A percentile compares a stretch with the other conserved stretches of the same genome.
These are phyloP conservation scores for Aporophyla nigra DNA, from an alignment of 2,888 invertebrate species.

Conservation along the genomic window DNA sequence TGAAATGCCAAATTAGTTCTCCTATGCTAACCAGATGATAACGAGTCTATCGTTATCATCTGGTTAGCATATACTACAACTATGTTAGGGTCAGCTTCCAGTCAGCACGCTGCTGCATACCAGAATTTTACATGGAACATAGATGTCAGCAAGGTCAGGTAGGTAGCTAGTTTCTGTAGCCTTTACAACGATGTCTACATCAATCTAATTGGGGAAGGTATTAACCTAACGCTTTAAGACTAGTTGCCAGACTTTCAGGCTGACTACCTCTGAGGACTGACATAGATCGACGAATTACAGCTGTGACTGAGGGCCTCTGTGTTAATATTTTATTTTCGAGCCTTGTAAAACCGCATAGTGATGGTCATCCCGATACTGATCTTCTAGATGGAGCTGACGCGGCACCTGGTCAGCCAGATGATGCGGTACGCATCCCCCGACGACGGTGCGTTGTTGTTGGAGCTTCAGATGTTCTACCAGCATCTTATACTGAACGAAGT, in stretches of 20 bases:
- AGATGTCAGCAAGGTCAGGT: too few relatives aligned
- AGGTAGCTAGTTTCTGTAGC: too few relatives aligned
- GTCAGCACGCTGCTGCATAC: not conserved
- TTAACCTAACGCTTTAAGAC: not conserved
- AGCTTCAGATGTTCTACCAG: slow-evolving; percentile 58
- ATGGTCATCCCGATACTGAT: not conserved
- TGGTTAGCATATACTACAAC: not conserved
- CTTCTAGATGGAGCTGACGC: slow-evolving; percentile 51
- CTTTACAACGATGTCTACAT: not conserved
- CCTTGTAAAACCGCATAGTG: not conserved
- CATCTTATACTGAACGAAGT: slow-evolving; percentile 56
- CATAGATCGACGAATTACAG: not conserved
- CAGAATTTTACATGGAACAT: not conserved
- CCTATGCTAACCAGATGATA: too few relatives aligned
- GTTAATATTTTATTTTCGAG: not conserved
- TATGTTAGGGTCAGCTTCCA: not conserved
- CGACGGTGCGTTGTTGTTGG: slow-evolving; percentile 24
- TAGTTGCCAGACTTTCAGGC: not conserved
- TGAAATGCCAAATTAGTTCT: not conserved
- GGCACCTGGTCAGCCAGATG: slow-evolving; percentile 57
- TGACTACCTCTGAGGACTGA: too few relatives aligned
- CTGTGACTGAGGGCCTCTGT: not conserved
- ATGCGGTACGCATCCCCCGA: slow-evolving; percentile 27
- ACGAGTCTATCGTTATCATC: not conserved
- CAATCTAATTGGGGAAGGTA: not conserved